These are phyloP conservation scores for Bradypodion ventrale DNA, from an alignment of 2,797 vertebrate species.

Conservation along the genomic window DNA sequence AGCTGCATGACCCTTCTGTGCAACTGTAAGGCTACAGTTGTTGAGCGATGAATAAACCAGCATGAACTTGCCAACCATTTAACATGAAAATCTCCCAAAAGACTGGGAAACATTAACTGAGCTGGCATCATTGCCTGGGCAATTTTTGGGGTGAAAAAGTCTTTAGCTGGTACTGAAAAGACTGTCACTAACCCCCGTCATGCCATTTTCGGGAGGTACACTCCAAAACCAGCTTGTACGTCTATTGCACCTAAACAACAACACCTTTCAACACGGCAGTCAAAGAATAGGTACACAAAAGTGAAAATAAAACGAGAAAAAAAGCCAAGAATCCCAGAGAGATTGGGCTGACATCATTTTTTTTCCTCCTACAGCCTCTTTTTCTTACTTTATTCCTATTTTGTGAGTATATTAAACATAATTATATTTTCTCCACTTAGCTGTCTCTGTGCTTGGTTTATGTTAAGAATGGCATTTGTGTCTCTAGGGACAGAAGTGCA, in stretches of 20 bases:
- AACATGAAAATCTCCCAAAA: not conserved
- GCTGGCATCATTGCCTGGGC: not conserved
- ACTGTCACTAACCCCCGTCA: not conserved
- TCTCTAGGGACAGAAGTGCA: conserved; percentile 60
- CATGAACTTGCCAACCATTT: not conserved
- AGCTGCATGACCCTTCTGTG: not conserved
- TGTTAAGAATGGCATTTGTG: conserved; percentile 4
- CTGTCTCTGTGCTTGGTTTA: conserved; percentile 39
- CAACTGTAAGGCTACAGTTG: not conserved
- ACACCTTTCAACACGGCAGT: too few relatives aligned
- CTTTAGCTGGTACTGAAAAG: not conserved
- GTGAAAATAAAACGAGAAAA: not conserved
- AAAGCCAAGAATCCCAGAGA: conserved; percentile 17
- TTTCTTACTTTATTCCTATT: conserved; percentile 32
- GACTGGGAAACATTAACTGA: not conserved
- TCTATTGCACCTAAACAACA: not conserved
- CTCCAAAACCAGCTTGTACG: not conserved
- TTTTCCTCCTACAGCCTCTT: conserved; percentile 48
- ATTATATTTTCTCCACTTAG: conserved; percentile 54
- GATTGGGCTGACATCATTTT: conserved; percentile 47
- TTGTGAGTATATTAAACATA: conserved; percentile 58
- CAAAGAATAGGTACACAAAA: not conserved
- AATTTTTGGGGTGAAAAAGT: not conserved
- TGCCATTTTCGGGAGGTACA: not conserved
- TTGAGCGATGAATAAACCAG: not conserved